Evolutionary conservation across 2,797 vertebrate species (phyloP).

Genomic region (Tolypeutes matacus): DNA sequence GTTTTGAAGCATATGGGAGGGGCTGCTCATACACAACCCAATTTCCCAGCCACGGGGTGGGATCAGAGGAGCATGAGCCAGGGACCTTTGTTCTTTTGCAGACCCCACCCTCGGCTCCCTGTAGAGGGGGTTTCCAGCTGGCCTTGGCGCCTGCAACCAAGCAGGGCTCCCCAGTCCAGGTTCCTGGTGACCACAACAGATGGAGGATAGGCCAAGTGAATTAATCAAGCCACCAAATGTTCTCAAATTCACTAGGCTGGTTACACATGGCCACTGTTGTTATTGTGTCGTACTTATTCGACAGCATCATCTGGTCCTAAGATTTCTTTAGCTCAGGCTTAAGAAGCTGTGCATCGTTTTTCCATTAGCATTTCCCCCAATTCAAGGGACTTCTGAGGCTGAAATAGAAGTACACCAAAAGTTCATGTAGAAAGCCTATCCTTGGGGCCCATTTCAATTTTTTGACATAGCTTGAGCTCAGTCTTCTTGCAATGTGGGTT

Average conservation of each 20-base stretch:
- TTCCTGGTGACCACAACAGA: conserved; percentile 76
- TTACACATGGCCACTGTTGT: conserved; percentile 23
- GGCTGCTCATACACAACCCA: neutral
- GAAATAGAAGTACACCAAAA: neutral
- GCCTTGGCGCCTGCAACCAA: conserved; percentile 52
- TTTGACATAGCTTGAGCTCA: neutral
- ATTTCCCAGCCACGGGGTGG: neutral
- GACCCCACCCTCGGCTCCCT: neutral
- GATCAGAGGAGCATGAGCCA: conserved; percentile 5
- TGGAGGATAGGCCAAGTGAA: conserved; percentile 72
- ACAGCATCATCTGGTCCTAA: conserved; percentile 48
- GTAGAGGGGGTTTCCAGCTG: conserved; percentile 63
- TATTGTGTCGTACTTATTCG: conserved; percentile 65
- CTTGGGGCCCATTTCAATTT: neutral
- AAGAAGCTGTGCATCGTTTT: conserved; percentile 62
- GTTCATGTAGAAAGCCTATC: neutral
- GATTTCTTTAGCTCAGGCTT: conserved; percentile 42
- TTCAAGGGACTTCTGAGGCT: conserved; percentile 33
- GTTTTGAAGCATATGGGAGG: conserved; percentile 20
- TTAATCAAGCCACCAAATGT: conserved; percentile 76
- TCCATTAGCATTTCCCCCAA: conserved; percentile 61
- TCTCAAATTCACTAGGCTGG: conserved; percentile 65
- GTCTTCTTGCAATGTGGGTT: conserved; percentile 33
- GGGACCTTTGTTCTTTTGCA: conserved; percentile 38
- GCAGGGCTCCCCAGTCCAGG: neutral